phyloP scores from a whole-genome alignment of 2,888 invertebrate species.

The Crepidodera aurea region DNA sequence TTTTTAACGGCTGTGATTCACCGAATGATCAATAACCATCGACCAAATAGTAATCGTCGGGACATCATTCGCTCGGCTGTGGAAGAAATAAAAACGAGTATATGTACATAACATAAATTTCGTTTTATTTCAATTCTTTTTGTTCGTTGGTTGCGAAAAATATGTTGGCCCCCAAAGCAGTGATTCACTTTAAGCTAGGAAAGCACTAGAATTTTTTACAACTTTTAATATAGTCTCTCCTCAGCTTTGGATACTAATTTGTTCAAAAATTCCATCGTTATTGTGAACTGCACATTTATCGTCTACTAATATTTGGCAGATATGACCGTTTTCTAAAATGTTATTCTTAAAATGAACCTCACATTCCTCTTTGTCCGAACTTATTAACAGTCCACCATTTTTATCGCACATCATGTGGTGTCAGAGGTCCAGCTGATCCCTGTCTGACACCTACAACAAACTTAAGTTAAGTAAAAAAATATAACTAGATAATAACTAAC shows the following conservation, averaged over 20 bases:
- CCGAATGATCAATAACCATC: no score
- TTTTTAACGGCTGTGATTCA: no score
- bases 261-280: slow-evolving; percentile 40
- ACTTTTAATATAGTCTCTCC: slow-evolving; percentile 14
- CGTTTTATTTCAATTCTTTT: no score
- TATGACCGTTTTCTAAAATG: slow-evolving; percentile 49
- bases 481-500: background rate
- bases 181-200: no score
- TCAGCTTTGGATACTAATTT: slow-evolving; percentile 39
- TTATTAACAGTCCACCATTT: slow-evolving; percentile 39
- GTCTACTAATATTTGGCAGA: slow-evolving; percentile 48
- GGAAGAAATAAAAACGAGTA: no score
- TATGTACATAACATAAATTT: no score
- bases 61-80: no score
- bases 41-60: no score
- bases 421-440: slow-evolving; percentile 54
- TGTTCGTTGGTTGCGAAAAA: no score
- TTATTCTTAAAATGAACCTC: slow-evolving; percentile 44
- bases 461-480: background rate
- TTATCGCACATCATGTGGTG: slow-evolving; percentile 53
- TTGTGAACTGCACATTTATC: slow-evolving; percentile 47
- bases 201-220: background rate
- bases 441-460: slow-evolving; percentile 41
- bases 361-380: slow-evolving; percentile 36
- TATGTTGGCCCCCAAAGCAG: no score